Conservation (phyloP, 2,888 invertebrate species). For the Acanthosepion lycidas region DNA sequence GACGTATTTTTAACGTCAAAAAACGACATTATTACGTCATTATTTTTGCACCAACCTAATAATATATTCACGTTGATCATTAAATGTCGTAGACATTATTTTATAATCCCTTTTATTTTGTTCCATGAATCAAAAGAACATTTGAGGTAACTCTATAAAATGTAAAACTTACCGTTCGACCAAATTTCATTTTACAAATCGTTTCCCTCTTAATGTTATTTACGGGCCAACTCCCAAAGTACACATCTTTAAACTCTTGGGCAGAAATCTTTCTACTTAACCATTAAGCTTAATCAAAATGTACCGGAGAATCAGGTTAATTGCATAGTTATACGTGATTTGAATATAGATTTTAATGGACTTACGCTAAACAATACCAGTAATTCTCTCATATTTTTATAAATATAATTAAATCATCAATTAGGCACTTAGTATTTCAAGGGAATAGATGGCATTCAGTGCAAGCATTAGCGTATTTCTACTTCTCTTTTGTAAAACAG, state of each 20-base stretch:
- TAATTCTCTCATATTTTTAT: neutral
- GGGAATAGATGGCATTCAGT: neutral
- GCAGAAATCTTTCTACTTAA: neutral
- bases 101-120: too few species aligned
- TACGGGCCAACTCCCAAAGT: too few species aligned
- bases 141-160: neutral
- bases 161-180: neutral
- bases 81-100: too few species aligned
- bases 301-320: neutral
- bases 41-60: too few species aligned
- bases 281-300: neutral
- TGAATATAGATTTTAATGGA: neutral
- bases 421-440: neutral
- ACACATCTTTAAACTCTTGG: neutral
- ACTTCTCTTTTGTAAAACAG: neutral
- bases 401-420: neutral
- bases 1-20: too few species aligned
- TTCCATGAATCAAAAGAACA: too few species aligned
- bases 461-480: neutral
- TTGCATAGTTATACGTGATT: neutral
- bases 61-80: too few species aligned
- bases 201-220: neutral
- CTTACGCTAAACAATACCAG: neutral
- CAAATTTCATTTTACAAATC: neutral
- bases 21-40: too few species aligned